Base-by-base conservation (phyloP, 2,113 vertebrate species). In the Tachysurus vachellii region DNA sequence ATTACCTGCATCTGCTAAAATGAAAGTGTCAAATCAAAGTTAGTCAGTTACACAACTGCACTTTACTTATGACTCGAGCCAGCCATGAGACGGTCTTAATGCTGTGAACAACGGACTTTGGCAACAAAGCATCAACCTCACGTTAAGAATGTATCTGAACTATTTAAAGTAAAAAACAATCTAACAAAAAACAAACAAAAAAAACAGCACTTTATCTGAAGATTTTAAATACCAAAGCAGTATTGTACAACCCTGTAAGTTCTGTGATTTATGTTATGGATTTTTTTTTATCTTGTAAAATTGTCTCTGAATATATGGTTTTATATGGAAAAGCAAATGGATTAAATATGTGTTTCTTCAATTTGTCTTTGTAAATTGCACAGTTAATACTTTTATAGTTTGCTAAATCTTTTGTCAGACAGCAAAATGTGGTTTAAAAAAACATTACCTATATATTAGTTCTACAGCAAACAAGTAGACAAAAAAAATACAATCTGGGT, bases 221-320 rank as follows among this genome's bases (percentile, higher is more conserved):
- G 95, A 94, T 96, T 85, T 79, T 85, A 96, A 92, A 96, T 96
- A 96, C 97, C 97, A 95, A 97, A 98, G 97, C 97, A 97, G 97
- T 98, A 96, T 98, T 98, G 96, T 95, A 87, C 88, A 89, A 91
- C 89, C 87, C 88, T 89, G 92, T 93, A 93, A 95, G 90, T 89
- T 92, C 90, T 91, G 87, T 86, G 70, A 85, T 91, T 86, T 87
- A 21, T 91, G 86, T 86, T 88, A 84, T 90, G 91, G 91, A 91
- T 92, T 59, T 93, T 93, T 36, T 94, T 95, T 87, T 94, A 95
- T 92, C 93, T 92, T 92, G 91, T 94, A 93, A 91, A 85, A 64
- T 85, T 86, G 92, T 94, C 89, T 92, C 91, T 93, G 88, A 88
- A 70, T 91, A 92, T 50, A 85, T 79, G 82, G 94, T 95, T 84